A percentile compares a stretch with the other conserved stretches of the same genome.
Conservation (phyloP, 53 echinoderm and acorn worm species). For the Hippasteria phrygiana region DNA sequence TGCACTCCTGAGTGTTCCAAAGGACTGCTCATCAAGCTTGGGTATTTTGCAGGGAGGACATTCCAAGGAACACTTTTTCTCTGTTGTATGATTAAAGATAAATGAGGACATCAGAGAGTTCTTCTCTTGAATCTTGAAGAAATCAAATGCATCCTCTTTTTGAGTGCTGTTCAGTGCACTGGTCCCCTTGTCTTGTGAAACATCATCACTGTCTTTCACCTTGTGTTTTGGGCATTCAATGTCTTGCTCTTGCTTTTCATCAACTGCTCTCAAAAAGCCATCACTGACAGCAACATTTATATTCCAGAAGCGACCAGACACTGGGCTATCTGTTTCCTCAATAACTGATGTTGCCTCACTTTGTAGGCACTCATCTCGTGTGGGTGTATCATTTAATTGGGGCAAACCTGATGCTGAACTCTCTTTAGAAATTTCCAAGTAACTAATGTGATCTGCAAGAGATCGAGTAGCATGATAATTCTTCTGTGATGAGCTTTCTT, state of each 20-base stretch:
- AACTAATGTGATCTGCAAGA: background rate
- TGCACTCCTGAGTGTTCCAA: background rate
- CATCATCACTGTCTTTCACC: background rate
- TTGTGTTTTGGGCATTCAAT: background rate
- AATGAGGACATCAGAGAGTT: background rate
- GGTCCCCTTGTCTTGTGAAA: background rate
- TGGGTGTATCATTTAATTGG: background rate
- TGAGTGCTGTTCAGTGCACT: background rate
- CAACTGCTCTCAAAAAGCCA: background rate
- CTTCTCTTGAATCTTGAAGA: background rate
- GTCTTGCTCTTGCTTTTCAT: background rate
- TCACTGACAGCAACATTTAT: background rate
- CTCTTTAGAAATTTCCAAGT: background rate
- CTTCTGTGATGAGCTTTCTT: background rate
- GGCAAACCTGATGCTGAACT: background rate
- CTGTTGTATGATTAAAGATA: background rate
- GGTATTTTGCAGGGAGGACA: constrained; percentile 14
- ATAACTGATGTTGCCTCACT: background rate
- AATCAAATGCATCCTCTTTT: background rate
- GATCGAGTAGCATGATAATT: background rate
- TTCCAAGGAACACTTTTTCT: too few species aligned
- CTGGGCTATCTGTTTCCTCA: background rate
- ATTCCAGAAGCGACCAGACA: background rate
- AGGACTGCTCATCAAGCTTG: constrained; percentile 16
- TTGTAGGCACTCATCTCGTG: background rate